Conservation (phyloP, 1,140 invertebrate genomes). For the Schlechtendalia chinensis region DNA sequence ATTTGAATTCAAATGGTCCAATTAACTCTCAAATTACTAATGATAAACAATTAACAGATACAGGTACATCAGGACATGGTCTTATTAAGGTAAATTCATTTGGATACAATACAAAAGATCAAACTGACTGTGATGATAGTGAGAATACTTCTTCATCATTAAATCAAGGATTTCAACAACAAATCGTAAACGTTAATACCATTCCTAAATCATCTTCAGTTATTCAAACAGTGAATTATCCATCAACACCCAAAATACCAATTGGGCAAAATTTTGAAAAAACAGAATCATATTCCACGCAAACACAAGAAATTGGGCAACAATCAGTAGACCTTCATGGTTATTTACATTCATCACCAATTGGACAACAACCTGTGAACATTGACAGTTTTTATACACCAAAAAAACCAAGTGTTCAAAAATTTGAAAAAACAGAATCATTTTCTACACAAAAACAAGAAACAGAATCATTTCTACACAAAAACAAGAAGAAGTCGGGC, state of each 20-base stretch:
- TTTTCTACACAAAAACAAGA: slow-evolving; percentile 18
- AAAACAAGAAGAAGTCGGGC: slow-evolving; percentile 6
- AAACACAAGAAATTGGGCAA: slow-evolving; percentile 13
- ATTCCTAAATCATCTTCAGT: not conserved
- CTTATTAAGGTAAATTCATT: not conserved
- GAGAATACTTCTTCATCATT: not conserved
- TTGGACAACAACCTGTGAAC: not conserved
- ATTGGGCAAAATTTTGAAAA: slow-evolving; percentile 1
- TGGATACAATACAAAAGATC: not conserved
- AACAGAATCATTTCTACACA: not conserved
- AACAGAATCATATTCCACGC: not conserved
- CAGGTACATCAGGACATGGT: no score
- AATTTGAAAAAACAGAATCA: slow-evolving; percentile 5
- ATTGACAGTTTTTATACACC: not conserved
- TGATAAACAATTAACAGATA: not conserved
- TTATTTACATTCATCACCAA: not conserved
- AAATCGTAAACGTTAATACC: not conserved
- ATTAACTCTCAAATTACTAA: not conserved
- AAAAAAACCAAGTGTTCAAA: not conserved
- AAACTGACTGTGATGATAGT: not conserved
- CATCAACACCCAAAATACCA: no score
- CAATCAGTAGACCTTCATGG: not conserved
- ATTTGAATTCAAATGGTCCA: not conserved
- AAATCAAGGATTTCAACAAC: not conserved
- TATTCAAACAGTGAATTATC: no score